These are phyloP conservation scores for Torymus tubicola DNA, from an alignment of 2,888 invertebrate genomes.

Conservation along the genomic window DNA sequence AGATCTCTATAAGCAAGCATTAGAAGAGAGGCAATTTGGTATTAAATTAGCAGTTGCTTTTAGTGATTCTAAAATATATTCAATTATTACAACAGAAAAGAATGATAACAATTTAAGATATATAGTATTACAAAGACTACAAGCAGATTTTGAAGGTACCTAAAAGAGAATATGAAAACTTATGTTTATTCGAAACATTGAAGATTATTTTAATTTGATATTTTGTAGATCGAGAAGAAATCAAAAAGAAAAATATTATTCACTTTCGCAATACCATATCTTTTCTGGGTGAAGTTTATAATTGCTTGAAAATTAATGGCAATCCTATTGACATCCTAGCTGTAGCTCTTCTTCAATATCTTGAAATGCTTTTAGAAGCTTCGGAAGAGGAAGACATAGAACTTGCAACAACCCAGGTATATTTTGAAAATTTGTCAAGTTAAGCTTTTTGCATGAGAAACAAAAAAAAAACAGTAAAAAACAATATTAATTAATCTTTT, in stretches of 20 bases:
- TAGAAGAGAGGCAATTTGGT: slow-evolving; percentile 62
- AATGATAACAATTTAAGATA: slow-evolving; percentile 55
- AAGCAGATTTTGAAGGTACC: slow-evolving; percentile 53
- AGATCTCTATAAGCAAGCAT: slow-evolving; percentile 60
- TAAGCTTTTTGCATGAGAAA: too few species aligned
- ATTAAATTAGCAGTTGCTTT: slow-evolving; percentile 54
- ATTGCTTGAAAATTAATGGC: slow-evolving; percentile 66
- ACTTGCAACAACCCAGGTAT: slow-evolving; percentile 74
- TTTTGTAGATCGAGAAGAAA: slow-evolving; percentile 63
- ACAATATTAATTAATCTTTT: too few species aligned
- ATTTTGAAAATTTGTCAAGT: background rate
- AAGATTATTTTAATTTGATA: too few species aligned
- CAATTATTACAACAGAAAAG: slow-evolving; percentile 16
- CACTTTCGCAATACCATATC: slow-evolving; percentile 73
- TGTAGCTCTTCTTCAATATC: slow-evolving; percentile 72
- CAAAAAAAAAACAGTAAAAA: too few species aligned
- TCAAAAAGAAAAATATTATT: slow-evolving; percentile 57
- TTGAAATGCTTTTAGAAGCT: slow-evolving; percentile 74
- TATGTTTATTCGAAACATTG: too few species aligned
- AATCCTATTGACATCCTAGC: slow-evolving; percentile 65
- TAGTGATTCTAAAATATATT: slow-evolving; percentile 39
- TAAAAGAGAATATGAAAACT: too few species aligned
- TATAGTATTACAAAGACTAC: slow-evolving; percentile 40
- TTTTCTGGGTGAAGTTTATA: slow-evolving; percentile 74
- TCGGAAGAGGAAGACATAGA: slow-evolving; percentile 73